Evolutionary conservation across 1,140 invertebrate species (phyloP).

Genomic region (Drosophila chauvacae): DNA sequence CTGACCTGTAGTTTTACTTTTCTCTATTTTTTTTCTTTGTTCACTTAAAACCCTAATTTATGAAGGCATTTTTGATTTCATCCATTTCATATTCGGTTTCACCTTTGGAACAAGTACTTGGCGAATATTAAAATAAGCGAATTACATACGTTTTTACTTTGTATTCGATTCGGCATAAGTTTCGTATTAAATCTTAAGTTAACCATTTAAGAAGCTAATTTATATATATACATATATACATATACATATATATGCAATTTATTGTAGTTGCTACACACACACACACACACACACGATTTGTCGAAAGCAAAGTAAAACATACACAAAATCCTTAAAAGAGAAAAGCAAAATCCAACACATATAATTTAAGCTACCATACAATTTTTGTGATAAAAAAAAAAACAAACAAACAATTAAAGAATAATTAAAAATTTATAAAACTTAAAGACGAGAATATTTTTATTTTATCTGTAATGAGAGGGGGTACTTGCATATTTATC

Average conservation of each 20-base stretch:
- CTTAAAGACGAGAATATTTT: background rate
- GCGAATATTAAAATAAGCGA: constrained; percentile 75
- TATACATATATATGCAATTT: constrained; percentile 47
- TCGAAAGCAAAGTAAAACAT: constrained; percentile 47
- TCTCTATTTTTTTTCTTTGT: constrained; percentile 3
- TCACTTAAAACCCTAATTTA: constrained; percentile 30
- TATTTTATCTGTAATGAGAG: background rate
- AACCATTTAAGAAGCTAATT: constrained; percentile 49
- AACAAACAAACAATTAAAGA: constrained; percentile 65
- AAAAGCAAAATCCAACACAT: constrained; percentile 47
- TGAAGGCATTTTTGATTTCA: constrained; percentile 35
- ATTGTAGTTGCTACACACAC: constrained; percentile 37
- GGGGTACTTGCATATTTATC: background rate
- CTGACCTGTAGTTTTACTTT: constrained; percentile 60
- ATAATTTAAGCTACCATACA: constrained; percentile 67
- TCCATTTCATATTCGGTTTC: constrained; percentile 46
- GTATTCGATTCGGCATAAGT: constrained; percentile 52
- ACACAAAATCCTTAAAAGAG: constrained; percentile 23
- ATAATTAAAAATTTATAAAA: constrained; percentile 67
- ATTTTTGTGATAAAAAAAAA: constrained; percentile 75
- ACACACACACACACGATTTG: constrained; percentile 33
- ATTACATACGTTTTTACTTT: constrained; percentile 34
- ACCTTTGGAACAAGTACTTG: constrained; percentile 55
- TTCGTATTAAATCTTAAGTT: constrained; percentile 56
- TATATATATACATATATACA: constrained; percentile 44